Base-by-base conservation (phyloP, 2,888 invertebrate species). In the Apotomis betuletana region DNA sequence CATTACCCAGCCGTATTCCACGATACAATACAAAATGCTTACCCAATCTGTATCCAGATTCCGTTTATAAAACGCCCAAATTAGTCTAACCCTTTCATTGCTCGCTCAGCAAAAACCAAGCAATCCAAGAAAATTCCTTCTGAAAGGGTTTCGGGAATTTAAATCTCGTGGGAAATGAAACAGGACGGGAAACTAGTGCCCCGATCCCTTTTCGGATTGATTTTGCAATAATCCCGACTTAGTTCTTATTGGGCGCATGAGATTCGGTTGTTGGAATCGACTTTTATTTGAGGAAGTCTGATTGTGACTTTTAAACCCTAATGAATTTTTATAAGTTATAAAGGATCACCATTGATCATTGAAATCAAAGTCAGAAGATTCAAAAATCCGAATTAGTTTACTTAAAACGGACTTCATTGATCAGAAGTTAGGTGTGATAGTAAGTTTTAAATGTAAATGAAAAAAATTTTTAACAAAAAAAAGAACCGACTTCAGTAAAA, bases 91-190 rank as follows among this genome's bases (percentile, higher is more conserved):
- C 15, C 54, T 58, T 38, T 36, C 49, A 44, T 1, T 44, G 61
- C 49, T 36, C 61, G 49, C 60, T 12, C 71, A 62, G 71, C 71
- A 55, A 70, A 70, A 70, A 67, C 60, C 36, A 49, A 70, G 54
- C 65, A 46, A 60, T 60, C 57, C 49, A 38, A 62, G 58, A 58
- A 51, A 64, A 68, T 62, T 59, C 61, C 62, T 27, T 55, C 54
- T 13, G 15, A 71, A 61, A 67, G 49, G 67, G 55, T 51, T 41
- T 15, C 63, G 5, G 49, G 54, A 61, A 67, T 67, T 71, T 67
- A 71, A 71, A 71, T 71, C 71, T 44, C 71, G 44, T 44, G 71
- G 71, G 71, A 71, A 67, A 71, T 71, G 70, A 61, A 67, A 67
- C 65, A 51, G 61, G 55, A 44, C 57, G 57, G 71, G 36, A 70